Conservation (phyloP, 2,797 vertebrate genomes). For the Parauchenoglanis ngamensis region DNA sequence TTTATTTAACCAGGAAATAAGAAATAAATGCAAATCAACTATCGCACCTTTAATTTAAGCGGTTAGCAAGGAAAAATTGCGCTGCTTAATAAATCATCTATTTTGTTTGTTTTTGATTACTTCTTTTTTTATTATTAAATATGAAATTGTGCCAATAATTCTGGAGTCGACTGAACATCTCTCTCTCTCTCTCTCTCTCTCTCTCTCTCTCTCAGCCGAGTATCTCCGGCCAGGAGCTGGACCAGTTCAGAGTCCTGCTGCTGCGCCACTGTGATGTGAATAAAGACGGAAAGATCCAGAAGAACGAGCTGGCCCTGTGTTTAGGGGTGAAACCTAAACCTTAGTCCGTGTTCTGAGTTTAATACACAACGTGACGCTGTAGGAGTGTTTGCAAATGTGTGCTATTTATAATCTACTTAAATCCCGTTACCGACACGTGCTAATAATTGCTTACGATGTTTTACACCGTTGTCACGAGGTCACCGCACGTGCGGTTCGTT, state of each 20-base stretch:
- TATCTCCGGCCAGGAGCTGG: slow-evolving; percentile 85
- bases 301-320: slow-evolving; percentile 89
- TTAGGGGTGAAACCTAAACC: slow-evolving; percentile 84
- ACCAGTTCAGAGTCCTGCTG: slow-evolving; percentile 85
- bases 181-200: too few species aligned
- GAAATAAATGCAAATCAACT: neutral
- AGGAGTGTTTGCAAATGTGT: neutral
- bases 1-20: neutral
- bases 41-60: neutral
- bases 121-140: neutral
- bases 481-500: neutral
- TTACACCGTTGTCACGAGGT: neutral
- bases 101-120: neutral
- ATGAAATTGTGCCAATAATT: neutral
- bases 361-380: too few species aligned
- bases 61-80: neutral
- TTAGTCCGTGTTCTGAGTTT: slow-evolving; percentile 38
- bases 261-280: slow-evolving; percentile 90
- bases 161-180: neutral
- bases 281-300: slow-evolving; percentile 95
- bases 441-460: neutral
- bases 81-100: neutral
- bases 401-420: neutral
- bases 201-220: slow-evolving; percentile 78
- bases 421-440: neutral